These are phyloP conservation scores for Neomonachus schauinslandi DNA, from an alignment of 2,113 vertebrate species.

Conservation along the genomic window DNA sequence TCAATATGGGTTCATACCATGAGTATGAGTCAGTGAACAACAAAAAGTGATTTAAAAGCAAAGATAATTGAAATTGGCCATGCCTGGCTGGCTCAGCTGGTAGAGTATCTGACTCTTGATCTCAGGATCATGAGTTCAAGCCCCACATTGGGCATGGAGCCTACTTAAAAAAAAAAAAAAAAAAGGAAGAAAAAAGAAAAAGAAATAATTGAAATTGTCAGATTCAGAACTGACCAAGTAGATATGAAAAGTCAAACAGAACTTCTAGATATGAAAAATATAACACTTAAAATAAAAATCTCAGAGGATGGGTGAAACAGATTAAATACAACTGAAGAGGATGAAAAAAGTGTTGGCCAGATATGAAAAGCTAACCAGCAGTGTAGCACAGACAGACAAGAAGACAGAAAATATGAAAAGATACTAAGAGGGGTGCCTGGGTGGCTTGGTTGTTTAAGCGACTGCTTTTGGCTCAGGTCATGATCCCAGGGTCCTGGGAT, in stretches of 20 bases:
- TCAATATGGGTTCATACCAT: neutral
- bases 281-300: neutral
- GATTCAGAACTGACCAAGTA: neutral
- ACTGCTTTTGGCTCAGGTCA: no score
- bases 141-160: neutral
- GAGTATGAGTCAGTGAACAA: neutral
- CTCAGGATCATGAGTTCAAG: neutral
- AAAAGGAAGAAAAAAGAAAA: neutral
- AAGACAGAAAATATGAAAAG: neutral
- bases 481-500: no score
- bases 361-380: neutral
- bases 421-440: neutral
- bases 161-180: neutral
- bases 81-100: neutral
- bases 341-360: neutral
- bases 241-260: neutral
- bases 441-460: no score
- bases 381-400: neutral
- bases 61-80: neutral
- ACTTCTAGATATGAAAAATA: neutral
- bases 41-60: neutral
- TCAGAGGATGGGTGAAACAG: neutral
- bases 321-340: constrained; percentile 4
- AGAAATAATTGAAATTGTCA: neutral
- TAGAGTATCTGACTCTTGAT: neutral